phyloP scores from a whole-genome alignment of 2,888 invertebrate genomes.

The Lydus trimaculatus region DNA sequence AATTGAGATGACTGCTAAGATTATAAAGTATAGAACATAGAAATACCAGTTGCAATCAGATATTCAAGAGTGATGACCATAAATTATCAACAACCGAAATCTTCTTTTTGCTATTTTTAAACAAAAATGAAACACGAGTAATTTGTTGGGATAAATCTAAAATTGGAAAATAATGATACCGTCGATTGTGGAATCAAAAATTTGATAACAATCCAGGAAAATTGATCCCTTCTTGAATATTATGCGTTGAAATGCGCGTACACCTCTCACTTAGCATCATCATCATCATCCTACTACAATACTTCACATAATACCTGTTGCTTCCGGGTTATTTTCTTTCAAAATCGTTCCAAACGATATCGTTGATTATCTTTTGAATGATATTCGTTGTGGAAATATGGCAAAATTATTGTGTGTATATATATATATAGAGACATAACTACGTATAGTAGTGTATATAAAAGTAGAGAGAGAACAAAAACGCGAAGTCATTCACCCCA shows the following conservation, averaged over 20 bases:
- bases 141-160: too few species aligned
- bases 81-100: not conserved
- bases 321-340: not conserved
- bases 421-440: conserved; percentile 10
- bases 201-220: not conserved
- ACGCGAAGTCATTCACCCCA: conserved; percentile 52
- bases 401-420: conserved; percentile 15
- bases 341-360: not conserved
- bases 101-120: not conserved
- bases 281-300: not conserved
- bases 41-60: conserved; percentile 1
- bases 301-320: not conserved
- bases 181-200: too few species aligned
- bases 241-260: not conserved
- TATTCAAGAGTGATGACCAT: not conserved
- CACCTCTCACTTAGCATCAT: not conserved
- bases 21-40: not conserved
- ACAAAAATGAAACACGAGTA: not conserved
- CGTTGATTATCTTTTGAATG: conserved; percentile 1
- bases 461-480: conserved; percentile 21
- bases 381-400: conserved; percentile 25
- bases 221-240: not conserved
- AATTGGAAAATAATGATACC: too few species aligned
- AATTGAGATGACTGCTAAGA: conserved; percentile 1
- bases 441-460: not conserved